phyloP scores from a whole-genome alignment of 1,140 invertebrate species.

The Conus betulinus region DNA sequence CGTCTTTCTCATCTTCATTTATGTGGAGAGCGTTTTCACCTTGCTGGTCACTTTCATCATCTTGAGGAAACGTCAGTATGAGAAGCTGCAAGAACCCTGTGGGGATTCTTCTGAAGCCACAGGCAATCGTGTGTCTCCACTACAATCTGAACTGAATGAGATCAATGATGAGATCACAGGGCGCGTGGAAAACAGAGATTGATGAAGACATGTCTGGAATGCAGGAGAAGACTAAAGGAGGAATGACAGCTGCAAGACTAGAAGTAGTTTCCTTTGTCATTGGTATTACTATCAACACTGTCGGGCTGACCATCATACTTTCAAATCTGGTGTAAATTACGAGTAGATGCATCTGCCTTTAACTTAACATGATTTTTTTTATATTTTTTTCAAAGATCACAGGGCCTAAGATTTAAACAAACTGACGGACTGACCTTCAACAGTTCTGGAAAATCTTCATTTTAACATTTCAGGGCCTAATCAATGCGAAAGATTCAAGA shows the following conservation, averaged over 20 bases:
- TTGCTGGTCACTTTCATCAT: background rate
- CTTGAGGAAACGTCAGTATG: background rate
- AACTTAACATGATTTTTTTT: too few relatives aligned
- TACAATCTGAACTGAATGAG: background rate
- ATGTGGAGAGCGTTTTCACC: background rate
- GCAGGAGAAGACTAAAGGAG: background rate
- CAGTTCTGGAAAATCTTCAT: too few relatives aligned
- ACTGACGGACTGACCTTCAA: too few relatives aligned
- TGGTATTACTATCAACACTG: background rate
- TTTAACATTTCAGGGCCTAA: too few relatives aligned
- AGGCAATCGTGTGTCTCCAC: background rate
- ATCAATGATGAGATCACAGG: background rate
- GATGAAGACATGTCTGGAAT: too few relatives aligned
- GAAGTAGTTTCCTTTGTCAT: background rate
- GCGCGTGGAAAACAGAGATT: too few relatives aligned
- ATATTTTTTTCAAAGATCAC: too few relatives aligned
- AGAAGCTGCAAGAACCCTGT: background rate
- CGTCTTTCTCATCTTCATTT: background rate
- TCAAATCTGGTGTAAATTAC: background rate
- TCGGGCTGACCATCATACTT: background rate
- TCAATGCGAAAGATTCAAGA: too few relatives aligned
- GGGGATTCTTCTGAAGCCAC: background rate
- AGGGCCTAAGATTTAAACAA: too few relatives aligned
- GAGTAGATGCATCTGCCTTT: background rate
- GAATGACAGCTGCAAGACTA: background rate